Conservation (phyloP, 1,140 invertebrate species). For the Chironomus striatipennis region DNA sequence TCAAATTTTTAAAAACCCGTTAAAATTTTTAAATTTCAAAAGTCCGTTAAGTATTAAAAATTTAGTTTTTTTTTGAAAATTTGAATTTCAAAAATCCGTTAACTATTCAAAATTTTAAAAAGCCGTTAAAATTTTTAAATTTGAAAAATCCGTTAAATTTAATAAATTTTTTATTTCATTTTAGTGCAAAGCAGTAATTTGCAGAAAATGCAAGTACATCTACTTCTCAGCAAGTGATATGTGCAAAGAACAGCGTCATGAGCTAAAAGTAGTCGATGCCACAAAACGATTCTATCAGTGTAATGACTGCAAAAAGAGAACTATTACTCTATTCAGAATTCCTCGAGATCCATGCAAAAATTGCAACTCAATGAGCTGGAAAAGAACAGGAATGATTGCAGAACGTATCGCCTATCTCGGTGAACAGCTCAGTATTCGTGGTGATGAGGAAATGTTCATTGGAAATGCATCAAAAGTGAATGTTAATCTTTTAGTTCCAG, state of each 20-base stretch:
- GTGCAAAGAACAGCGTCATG: constrained; percentile 75
- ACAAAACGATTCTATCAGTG: constrained; percentile 88
- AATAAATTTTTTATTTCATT: neutral
- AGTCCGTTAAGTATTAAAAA: too few relatives aligned
- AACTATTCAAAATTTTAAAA: too few relatives aligned
- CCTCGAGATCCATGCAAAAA: constrained; percentile 68
- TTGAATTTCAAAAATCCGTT: too few relatives aligned
- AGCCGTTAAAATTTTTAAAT: too few relatives aligned
- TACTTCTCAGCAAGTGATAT: constrained; percentile 72
- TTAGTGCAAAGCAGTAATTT: constrained; percentile 76
- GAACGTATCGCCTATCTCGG: constrained; percentile 48
- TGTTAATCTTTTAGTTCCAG: neutral
- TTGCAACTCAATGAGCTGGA: constrained; percentile 65
- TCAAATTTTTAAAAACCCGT: too few relatives aligned
- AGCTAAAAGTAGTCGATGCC: constrained; percentile 64
- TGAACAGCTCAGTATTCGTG: constrained; percentile 55
- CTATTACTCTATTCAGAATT: constrained; percentile 63
- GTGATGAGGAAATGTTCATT: constrained; percentile 60
- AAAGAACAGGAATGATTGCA: constrained; percentile 69
- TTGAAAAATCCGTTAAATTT: too few relatives aligned
- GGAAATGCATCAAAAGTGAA: constrained; percentile 40
- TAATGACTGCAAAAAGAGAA: constrained; percentile 73
- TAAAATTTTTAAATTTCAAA: too few relatives aligned
- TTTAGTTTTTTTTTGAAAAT: too few relatives aligned
- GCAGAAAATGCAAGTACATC: constrained; percentile 82